Conservation (phyloP, 23 tunicate genomes). For the Oikopleura vanhoeffeni region DNA sequence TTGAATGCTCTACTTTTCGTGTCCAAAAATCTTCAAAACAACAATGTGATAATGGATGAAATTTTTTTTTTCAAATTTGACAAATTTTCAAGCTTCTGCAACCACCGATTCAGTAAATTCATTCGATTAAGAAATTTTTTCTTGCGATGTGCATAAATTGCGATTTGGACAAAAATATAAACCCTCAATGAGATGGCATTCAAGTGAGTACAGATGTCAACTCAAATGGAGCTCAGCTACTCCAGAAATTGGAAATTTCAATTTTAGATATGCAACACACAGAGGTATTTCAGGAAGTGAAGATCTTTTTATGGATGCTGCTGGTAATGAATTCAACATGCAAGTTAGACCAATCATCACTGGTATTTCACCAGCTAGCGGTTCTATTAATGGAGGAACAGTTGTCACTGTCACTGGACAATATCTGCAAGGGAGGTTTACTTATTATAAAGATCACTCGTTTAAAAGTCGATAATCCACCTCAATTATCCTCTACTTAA, state of each 20-base stretch:
- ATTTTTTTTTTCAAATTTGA: too few species aligned
- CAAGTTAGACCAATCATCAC: neutral
- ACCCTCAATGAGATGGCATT: neutral
- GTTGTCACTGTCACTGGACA: neutral
- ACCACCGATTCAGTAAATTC: too few species aligned
- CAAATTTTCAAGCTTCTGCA: too few species aligned
- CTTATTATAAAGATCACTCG: too few species aligned
- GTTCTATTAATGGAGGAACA: conserved; percentile 2
- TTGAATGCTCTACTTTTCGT: too few species aligned
- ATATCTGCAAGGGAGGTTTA: neutral
- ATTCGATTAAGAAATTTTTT: too few species aligned
- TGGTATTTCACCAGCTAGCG: neutral
- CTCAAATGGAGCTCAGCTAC: neutral
- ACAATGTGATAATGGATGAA: too few species aligned
- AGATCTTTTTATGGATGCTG: neutral
- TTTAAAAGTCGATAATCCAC: too few species aligned
- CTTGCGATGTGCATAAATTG: too few species aligned
- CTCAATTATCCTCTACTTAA: too few species aligned
- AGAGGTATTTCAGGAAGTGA: neutral
- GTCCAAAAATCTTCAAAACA: too few species aligned
- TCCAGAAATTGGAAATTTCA: neutral
- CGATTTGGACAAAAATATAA: too few species aligned
- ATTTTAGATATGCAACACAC: neutral
- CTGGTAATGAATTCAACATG: neutral
- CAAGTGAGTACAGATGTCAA: neutral